Evolutionary conservation across 2,888 invertebrate genomes (phyloP).

Genomic region (Pristionchus fissidentatus): DNA sequence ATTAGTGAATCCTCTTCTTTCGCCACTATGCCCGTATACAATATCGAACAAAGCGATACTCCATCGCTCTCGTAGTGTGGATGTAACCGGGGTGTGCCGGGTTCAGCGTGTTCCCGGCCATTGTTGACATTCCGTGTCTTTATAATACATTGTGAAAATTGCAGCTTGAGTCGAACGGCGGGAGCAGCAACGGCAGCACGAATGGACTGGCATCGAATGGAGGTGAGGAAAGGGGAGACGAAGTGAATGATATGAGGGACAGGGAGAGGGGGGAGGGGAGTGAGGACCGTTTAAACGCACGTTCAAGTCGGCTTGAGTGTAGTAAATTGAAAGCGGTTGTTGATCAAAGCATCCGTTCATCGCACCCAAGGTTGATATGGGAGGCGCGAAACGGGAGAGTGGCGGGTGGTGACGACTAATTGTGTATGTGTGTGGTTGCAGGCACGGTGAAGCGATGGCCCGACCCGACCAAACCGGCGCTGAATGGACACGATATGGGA

Average conservation of each 20-base stretch:
- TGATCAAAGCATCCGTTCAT: background rate
- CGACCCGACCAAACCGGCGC: conserved; percentile 37
- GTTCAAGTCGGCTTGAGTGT: background rate
- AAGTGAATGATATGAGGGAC: conserved; percentile 7
- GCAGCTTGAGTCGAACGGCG: conserved; percentile 23
- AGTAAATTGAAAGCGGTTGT: background rate
- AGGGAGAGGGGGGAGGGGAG: background rate
- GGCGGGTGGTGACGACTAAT: too few relatives aligned
- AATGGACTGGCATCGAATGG: conserved; percentile 29
- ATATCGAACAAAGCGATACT: too few relatives aligned
- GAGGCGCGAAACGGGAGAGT: too few relatives aligned
- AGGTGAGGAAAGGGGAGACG: background rate
- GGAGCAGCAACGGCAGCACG: conserved; percentile 33
- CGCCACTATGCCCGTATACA: too few relatives aligned
- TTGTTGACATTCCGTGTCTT: too few relatives aligned
- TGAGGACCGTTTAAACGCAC: too few relatives aligned
- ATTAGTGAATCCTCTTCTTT: too few relatives aligned
- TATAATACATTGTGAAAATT: too few relatives aligned
- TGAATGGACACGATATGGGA: background rate
- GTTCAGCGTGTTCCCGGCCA: too few relatives aligned
- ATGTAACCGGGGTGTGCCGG: background rate
- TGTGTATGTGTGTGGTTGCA: too few relatives aligned
- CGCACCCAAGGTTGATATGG: background rate
- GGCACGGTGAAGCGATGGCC: conserved; percentile 46
- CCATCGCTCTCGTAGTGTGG: background rate